Percentiles rank a stretch among this genome's conserved stretches.
phyloP scores from a whole-genome alignment of 2,888 invertebrate genomes.

The Scaeva pyrastri region DNA sequence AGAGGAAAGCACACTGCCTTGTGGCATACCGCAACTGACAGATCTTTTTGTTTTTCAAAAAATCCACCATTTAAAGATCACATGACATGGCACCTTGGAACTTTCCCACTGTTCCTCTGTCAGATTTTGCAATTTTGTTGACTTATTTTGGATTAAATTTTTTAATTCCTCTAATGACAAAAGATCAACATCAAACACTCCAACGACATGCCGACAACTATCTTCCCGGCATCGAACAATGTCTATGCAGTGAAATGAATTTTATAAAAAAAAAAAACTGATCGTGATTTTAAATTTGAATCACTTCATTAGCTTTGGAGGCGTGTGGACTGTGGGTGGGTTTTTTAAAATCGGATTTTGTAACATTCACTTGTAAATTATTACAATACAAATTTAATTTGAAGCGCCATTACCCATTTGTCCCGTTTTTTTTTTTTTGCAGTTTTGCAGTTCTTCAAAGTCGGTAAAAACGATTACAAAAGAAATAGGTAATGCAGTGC shows the following conservation, averaged over 20 bases:
- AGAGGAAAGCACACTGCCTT: no score
- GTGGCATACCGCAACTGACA: no score
- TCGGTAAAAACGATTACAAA: background rate
- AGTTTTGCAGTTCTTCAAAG: conserved; percentile 31
- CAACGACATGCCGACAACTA: conserved; percentile 3
- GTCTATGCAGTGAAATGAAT: background rate
- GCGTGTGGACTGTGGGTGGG: conserved; percentile 35
- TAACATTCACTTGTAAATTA: conserved; percentile 22
- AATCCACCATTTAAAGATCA: no score
- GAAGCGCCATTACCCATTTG: conserved; percentile 27
- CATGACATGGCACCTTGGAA: no score
- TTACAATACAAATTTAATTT: conserved; percentile 47
- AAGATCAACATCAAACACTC: background rate
- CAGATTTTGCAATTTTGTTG: no score
- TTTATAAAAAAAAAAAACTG: background rate
- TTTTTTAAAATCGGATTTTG: background rate
- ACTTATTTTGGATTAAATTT: background rate
- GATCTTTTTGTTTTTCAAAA: no score
- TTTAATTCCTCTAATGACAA: background rate
- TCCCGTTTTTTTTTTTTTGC: no score
- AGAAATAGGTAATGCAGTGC: background rate
- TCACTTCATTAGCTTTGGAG: conserved; percentile 19
- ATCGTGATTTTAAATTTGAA: conserved; percentile 18
- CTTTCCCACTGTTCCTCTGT: no score
- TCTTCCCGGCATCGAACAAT: background rate